Base-by-base conservation (phyloP, 2,113 vertebrate genomes). In the Apodemus speciosus region DNA sequence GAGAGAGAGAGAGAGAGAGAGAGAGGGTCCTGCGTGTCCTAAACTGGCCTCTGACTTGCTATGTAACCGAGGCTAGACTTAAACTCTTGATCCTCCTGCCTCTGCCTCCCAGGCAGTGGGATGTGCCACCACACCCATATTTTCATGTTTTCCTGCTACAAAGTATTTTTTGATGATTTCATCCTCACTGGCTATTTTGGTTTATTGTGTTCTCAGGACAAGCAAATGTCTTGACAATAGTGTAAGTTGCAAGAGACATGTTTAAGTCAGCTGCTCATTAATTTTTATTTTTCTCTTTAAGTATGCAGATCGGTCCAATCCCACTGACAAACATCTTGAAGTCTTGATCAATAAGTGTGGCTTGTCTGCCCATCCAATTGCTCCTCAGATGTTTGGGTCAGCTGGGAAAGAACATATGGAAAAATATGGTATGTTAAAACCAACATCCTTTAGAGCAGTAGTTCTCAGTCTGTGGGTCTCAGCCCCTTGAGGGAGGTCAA, bases 341-440 rank as follows among this genome's bases (percentile, higher is more conserved):
- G 96, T 99, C 84, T 97, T 99, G 98, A 95, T 97, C 84, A 98
- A 99, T 93, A 98, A 98, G 77, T 98, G 98, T 0, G 99, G 98
- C 77, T 94, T 99, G 77, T 97, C 88, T 64, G 92, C 97, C 6
- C 97, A 98, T n/a, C 99, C 99, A 5, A 0, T 98, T 72, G 90
- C 98, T 69, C 94, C 99, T 77, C 99, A 99, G 98, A 62, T 99
- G 93, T 99, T 99, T 97, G 99, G 98, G 87, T 96, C 10, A 0
- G 99, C 99, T 72, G 99, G 99, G 90, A 99, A 95, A 97, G 99
- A 99, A 92, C 98, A 99, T 89, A 99, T 99, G 98, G 99, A 99
- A 96, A 99, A 99, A 98, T 99, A 99, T 0, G 99, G 99, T 99
- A 98, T 93, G 93, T 97, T 84, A 84, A 91, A 69, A 87, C 64